Conservation (phyloP, 37 sponge, comb jelly and placozoan genomes). For the Spongilla lacustris region DNA sequence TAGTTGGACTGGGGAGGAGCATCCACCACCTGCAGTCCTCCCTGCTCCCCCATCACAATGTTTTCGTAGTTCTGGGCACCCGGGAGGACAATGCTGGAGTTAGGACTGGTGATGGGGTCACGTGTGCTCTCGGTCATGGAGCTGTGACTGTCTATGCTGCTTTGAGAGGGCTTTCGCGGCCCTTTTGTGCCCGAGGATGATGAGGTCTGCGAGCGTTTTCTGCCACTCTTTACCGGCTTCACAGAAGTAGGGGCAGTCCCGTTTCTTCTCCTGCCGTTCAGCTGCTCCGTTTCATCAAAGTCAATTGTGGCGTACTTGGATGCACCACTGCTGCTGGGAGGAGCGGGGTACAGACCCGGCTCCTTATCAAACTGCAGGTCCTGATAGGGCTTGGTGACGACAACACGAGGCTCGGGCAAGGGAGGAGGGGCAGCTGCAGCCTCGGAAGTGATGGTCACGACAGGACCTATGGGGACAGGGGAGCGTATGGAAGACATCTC, state of each 20-base stretch:
- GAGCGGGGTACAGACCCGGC: slow-evolving; percentile 17
- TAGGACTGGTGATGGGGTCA: background rate
- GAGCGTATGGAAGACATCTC: too few species aligned
- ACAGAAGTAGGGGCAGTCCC: background rate
- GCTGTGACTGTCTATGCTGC: slow-evolving; percentile 41
- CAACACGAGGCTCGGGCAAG: background rate
- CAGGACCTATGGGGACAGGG: too few species aligned
- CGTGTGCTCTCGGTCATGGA: slow-evolving; percentile 36
- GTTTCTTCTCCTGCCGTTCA: background rate
- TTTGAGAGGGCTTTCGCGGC: slow-evolving; percentile 18
- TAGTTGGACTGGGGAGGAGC: background rate
- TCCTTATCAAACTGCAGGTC: slow-evolving; percentile 24
- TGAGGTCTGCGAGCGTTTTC: slow-evolving; percentile 12
- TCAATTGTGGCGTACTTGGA: slow-evolving; percentile 30
- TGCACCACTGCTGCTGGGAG: background rate
- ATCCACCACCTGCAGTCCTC: background rate
- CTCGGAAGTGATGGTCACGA: background rate
- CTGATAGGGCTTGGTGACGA: background rate
- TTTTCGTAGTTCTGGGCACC: background rate
- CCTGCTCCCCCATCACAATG: background rate
- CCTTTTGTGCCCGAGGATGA: background rate
- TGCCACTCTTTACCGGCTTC: background rate
- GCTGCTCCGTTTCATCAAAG: slow-evolving; percentile 31
- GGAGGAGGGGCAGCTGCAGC: background rate
- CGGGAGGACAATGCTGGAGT: background rate